A percentile compares a stretch with the other conserved stretches of the same genome.
Conservation (phyloP, 1,140 invertebrate species). For the Anthonomus grandis region DNA sequence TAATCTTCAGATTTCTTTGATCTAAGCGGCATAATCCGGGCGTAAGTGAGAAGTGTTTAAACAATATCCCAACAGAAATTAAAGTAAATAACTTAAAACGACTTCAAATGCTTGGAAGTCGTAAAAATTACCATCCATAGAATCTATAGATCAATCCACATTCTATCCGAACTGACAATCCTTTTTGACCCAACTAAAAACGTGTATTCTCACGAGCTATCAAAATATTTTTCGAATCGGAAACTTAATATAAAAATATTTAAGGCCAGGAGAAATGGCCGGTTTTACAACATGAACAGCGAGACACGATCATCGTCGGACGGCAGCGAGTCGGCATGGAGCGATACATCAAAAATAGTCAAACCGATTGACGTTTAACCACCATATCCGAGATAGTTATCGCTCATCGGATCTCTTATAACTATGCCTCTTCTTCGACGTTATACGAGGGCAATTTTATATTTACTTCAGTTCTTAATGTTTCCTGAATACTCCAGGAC, state of each 20-base stretch:
- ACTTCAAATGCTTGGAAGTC: too few species aligned
- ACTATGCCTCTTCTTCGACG: not conserved
- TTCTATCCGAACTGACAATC: too few species aligned
- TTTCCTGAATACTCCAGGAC: too few species aligned
- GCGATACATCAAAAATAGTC: slow-evolving; percentile 34
- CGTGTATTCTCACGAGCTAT: slow-evolving; percentile 18
- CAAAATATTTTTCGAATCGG: slow-evolving; percentile 23
- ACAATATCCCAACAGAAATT: too few species aligned
- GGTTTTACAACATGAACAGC: slow-evolving; percentile 16
- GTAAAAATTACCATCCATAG: too few species aligned
- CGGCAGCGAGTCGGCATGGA: slow-evolving; percentile 15
- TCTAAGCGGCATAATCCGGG: too few species aligned
- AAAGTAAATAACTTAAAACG: too few species aligned
- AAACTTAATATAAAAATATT: slow-evolving; percentile 31
- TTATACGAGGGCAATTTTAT: slow-evolving; percentile 15
- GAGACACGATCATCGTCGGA: slow-evolving; percentile 13
- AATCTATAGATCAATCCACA: too few species aligned
- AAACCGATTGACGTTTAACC: slow-evolving; percentile 34
- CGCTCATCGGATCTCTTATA: slow-evolving; percentile 16
- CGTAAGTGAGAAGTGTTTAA: too few species aligned
- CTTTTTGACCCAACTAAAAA: too few species aligned
- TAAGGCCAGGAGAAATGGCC: slow-evolving; percentile 12
- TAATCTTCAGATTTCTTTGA: too few species aligned
- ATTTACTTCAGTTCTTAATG: not conserved
- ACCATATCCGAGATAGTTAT: slow-evolving; percentile 29